Evolutionary conservation across 2,113 vertebrate species (phyloP), one percentile per base, ranked within the genome.

Genomic region (Austrofundulus limnaeus): DNA sequence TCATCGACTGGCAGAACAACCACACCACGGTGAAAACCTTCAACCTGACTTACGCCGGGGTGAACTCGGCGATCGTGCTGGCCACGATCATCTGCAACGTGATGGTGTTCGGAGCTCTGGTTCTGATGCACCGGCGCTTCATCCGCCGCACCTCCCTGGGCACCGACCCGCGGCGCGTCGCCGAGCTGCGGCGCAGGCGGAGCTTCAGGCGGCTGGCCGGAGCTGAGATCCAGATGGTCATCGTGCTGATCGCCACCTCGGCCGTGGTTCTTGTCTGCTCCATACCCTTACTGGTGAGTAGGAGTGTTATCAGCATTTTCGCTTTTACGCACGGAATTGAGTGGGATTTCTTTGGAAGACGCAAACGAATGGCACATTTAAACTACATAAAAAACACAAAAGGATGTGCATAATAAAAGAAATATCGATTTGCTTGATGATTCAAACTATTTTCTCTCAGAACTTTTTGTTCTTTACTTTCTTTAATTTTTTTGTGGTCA

Each of bases 161-260:
- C 61, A 94, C 94, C 0, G 96, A 95, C 80, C 88, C 53, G 51
- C 64, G 82, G 65, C 93, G 95, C 66, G 78, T 94, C 68, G 80
- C 92, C 14, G 95, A 95, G 77, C 84, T 95, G 71, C 86, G 94
- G 79, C 92, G 94, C 68, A 93, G 95, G 72, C 77, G 94, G 41
- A 98, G 93, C 66, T 95, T 98, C 87, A 81, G 94, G 25, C 93
- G 95, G 3, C 85, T 97, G 75, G 95, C 95, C 0, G 96, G 93
- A 2, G 96, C 94, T 0, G 97, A 99, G 92, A 95, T 99, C 88
- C 97, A 96, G 85, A 99, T 99, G 97, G 94, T 98, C 80, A 96
- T 98, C 83, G 69, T 99, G 51, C 96, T 99, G 14, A 96, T 96
- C 47, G 94, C 94, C 43, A 99, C 96, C 55, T 98, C 96, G 0